A percentile compares a stretch with the other conserved stretches of the same genome.
Conservation (phyloP, 2,888 invertebrate species). For the Steromphala cineraria region DNA sequence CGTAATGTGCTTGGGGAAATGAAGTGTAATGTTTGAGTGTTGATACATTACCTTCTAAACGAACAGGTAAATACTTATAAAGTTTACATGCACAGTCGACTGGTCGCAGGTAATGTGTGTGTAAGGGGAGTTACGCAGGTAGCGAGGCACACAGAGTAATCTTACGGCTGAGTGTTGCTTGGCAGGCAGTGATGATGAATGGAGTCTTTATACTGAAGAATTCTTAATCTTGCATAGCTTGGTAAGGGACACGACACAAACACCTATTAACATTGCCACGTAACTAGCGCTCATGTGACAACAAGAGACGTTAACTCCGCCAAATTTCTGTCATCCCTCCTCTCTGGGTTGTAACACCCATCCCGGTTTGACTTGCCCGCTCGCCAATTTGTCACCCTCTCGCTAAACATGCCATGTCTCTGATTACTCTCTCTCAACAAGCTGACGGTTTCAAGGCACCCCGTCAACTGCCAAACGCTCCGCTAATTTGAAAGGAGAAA, state of each 20-base stretch:
- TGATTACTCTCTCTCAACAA: background rate
- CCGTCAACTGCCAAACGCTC: background rate
- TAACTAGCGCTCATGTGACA: background rate
- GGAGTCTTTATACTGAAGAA: background rate
- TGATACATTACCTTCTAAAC: too few species aligned
- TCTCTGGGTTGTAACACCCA: background rate
- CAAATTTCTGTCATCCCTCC: background rate
- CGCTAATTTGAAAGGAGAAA: too few species aligned
- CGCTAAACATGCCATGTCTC: background rate
- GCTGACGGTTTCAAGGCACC: slow-evolving; percentile 3
- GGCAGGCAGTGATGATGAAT: background rate
- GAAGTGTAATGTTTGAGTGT: too few species aligned
- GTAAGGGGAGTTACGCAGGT: too few species aligned
- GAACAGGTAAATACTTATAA: too few species aligned
- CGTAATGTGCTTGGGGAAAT: too few species aligned
- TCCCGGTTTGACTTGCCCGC: background rate
- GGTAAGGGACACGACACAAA: background rate
- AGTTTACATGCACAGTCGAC: too few species aligned
- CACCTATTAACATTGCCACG: background rate
- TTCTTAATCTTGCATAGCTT: background rate
- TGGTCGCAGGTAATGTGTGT: too few species aligned
- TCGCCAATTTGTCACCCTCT: background rate
- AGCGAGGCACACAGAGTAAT: too few species aligned
- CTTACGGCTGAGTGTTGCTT: too few species aligned
- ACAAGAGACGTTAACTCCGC: background rate